Evolutionary conservation across 2,888 invertebrate species (phyloP), one percentile per base, ranked within the genome.

Genomic region (Scelioninae gen. 1): DNA sequence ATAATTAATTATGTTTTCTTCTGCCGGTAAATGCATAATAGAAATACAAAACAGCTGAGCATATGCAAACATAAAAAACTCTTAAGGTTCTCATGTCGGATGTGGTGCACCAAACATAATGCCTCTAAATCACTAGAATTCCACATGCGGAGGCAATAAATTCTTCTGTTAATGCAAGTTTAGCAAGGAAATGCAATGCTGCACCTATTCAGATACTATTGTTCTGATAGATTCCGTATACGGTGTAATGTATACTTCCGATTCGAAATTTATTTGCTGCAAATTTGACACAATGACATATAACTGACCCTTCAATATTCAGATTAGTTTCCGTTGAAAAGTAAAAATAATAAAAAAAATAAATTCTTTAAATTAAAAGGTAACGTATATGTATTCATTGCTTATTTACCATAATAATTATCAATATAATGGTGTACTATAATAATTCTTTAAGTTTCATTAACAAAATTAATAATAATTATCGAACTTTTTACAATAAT

Each of bases 31-130:
- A n/a, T n/a, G n/a, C n/a, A n/a, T n/a, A 43, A 29, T 43, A 23
- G n/a, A 72, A 47, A 40, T 75, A 45, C 49, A 47, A 65, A 65
- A 15, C 56, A 58, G 0, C 47, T 9, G 49, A 56, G 13, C 13
- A 31, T 58, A 45, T 31, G 43, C 31, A 58, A 49, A 72, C 16
- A 13, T 8, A 6, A 40, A 40, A 72, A 72, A 51, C 40, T 76
- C 40, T 23, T 32, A 29, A 23, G 5, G 31, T 65, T 76, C 47
- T 58, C 49, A 51, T 43, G 51, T 66, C 40, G 66, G 60, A 66
- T 66, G 66, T 32, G 32, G 58, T 45, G 31, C 51, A 51, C 58
- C 66, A 66, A 72, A 66, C 66, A 76, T 76, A 76, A 76, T 76
- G 76, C 51, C 43, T 9, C 43, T 76, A 51, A 76, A 76, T 76